These are phyloP conservation scores for Castor canadensis DNA, from an alignment of 2,113 vertebrate genomes.

Conservation along the genomic window DNA sequence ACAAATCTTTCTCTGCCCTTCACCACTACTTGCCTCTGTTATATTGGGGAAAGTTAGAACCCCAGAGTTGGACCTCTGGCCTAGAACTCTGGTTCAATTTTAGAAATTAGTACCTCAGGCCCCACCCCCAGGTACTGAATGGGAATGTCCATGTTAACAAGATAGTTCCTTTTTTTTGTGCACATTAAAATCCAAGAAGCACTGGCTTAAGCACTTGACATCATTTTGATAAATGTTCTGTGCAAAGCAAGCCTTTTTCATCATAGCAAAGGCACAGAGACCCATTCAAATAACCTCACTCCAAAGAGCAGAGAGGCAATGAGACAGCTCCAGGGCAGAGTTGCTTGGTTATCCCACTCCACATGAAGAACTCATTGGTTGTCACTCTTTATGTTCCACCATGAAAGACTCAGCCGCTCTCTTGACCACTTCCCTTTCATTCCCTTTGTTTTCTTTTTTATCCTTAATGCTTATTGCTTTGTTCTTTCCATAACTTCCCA, in stretches of 20 bases:
- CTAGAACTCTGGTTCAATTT: too few relatives aligned
- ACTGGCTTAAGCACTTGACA: neutral
- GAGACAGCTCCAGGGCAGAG: neutral
- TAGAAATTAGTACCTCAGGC: too few relatives aligned
- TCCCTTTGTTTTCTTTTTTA: neutral
- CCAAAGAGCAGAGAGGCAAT: neutral
- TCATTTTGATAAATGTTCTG: neutral
- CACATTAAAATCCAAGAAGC: neutral
- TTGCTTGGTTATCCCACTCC: neutral
- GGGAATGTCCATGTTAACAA: neutral
- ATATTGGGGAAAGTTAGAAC: too few relatives aligned
- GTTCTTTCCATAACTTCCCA: neutral
- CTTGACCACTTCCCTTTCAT: neutral
- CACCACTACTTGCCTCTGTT: too few relatives aligned
- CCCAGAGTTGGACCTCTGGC: too few relatives aligned
- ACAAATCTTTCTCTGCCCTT: too few relatives aligned
- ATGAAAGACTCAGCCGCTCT: neutral
- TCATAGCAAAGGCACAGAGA: neutral
- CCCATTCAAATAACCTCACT: neutral
- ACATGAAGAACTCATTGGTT: neutral
- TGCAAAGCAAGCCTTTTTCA: neutral
- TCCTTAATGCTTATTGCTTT: neutral
- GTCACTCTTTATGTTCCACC: neutral
- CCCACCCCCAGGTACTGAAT: neutral
- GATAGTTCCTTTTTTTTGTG: neutral